Base-by-base conservation (phyloP, 2,797 vertebrate species). In the Jordanella pulchra region DNA sequence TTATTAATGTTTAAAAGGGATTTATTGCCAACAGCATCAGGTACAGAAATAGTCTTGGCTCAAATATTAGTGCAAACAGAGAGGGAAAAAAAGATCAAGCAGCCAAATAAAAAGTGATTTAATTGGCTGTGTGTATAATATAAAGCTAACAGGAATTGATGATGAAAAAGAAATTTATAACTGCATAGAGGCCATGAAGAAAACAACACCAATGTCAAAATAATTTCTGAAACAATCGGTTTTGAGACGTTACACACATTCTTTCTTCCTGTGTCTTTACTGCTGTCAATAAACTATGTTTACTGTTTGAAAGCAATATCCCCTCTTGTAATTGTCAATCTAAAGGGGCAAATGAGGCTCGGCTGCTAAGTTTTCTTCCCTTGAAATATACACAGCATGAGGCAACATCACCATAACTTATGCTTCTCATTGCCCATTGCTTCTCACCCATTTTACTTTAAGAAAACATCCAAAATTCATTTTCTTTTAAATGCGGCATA, bases 301-400 rank as follows among this genome's bases (percentile, higher is more conserved):
- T 55, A 63, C n/a, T 39, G 69, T 63, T 21, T 53, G 44, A 63
- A 64, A 71, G 48, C 17, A 64, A 71, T 9, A 54, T 61, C n/a
- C 65, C 53, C 28, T 58, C 69, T n/a, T 61, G 45, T 13, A 54
- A 53, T 15, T 39, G 0, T 56, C 64, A 56, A 44, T 60, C 61
- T 50, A 51, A 23, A 23, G 23, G 14, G 47, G 50, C 39, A 18
- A 54, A 54, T 39, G 45, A 65, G 48, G 23, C 25, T 63, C 32
- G 21, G 35, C 32, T 27, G 23, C 9, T 27, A 61, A 25, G 35
- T 42, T 61, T 50, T 11, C 45, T 42, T n/a, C 51, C 32, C 58
- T 56, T 42, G 14, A 27, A 35, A 58, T 21, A 50, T 28, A 67
- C n/a, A 54, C 44, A 54, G 25, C 50, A 44, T 15, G 48, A 53